These are phyloP conservation scores for Notolepis coatsorum DNA, from an alignment of 2,797 vertebrate species.

Conservation along the genomic window DNA sequence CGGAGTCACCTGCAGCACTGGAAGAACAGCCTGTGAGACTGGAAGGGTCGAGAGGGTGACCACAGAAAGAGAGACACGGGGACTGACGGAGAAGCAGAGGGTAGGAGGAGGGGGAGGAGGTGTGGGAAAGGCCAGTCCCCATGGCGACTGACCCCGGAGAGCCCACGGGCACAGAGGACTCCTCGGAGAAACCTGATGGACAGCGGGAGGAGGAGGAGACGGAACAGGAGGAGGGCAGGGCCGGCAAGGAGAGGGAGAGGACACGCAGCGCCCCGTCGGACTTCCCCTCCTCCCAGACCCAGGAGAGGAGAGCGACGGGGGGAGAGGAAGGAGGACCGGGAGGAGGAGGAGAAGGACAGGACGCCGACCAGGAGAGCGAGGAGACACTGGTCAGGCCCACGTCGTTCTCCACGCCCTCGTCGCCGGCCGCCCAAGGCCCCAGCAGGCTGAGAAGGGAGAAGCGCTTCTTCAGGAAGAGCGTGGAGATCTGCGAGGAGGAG, in stretches of 20 bases:
- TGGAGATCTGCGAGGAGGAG: slow-evolving; percentile 90
- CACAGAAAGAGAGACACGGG: slow-evolving; percentile 80
- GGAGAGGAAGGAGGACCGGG: slow-evolving; percentile 55
- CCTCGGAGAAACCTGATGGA: slow-evolving; percentile 92
- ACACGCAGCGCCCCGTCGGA: slow-evolving; percentile 73
- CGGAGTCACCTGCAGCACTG: slow-evolving; percentile 41
- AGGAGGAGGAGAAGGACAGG: slow-evolving; percentile 40
- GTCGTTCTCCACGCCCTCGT: slow-evolving; percentile 66
- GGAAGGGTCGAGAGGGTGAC: slow-evolving; percentile 56
- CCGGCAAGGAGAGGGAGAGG: slow-evolving; percentile 75
- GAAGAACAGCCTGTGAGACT: slow-evolving; percentile 34
- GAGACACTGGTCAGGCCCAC: slow-evolving; percentile 50
- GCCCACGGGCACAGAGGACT: slow-evolving; percentile 88
- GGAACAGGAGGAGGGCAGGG: slow-evolving; percentile 62
- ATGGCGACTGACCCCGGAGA: slow-evolving; percentile 96
- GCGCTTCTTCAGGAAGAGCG: slow-evolving; percentile 92
- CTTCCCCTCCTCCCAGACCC: slow-evolving; percentile 70
- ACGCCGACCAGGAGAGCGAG: slow-evolving; percentile 35
- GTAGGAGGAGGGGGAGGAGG: slow-evolving; percentile 69
- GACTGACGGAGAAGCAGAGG: slow-evolving; percentile 76
- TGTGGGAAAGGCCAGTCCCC: slow-evolving; percentile 64
- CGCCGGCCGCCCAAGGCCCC: slow-evolving; percentile 66
- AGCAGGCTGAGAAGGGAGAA: slow-evolving; percentile 83
- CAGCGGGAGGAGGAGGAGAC: slow-evolving; percentile 78
- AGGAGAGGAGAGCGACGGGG: slow-evolving; percentile 53